Evolutionary conservation across 2,888 invertebrate genomes (phyloP).

Genomic region (Eupeodes latifasciatus): DNA sequence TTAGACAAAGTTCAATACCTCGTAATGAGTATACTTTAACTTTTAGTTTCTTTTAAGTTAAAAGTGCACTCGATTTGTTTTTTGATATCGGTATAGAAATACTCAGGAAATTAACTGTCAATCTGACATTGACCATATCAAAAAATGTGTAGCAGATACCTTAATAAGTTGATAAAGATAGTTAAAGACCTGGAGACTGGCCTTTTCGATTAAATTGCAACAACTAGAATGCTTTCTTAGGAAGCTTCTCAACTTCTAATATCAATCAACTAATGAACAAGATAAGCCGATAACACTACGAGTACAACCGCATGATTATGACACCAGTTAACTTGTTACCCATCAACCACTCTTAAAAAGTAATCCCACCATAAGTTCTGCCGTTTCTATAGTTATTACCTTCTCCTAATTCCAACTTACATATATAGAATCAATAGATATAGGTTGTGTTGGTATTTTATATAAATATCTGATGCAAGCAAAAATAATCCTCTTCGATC

Average conservation of each 20-base stretch:
- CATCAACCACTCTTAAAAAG: background rate
- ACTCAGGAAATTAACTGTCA: too few species aligned
- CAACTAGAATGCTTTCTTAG: background rate
- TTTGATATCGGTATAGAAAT: too few species aligned
- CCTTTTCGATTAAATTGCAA: too few species aligned
- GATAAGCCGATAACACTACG: constrained; percentile 8
- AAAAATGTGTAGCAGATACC: too few species aligned
- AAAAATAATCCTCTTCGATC: constrained; percentile 34
- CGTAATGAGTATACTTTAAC: background rate
- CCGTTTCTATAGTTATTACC: background rate
- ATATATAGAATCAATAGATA: background rate
- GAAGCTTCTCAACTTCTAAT: background rate
- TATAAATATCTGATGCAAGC: background rate
- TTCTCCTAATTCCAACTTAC: background rate
- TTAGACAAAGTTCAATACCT: background rate
- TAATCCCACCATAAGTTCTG: background rate
- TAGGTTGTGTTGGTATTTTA: background rate
- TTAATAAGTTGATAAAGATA: too few species aligned
- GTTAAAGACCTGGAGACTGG: too few species aligned
- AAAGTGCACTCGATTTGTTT: too few species aligned
- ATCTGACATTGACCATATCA: too few species aligned
- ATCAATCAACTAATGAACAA: constrained; percentile 4
- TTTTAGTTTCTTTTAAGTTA: background rate
- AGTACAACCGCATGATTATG: constrained; percentile 7
- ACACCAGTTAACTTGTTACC: constrained; percentile 3